phyloP scores from a whole-genome alignment of 2,113 vertebrate species.

The Hippolais icterina region DNA sequence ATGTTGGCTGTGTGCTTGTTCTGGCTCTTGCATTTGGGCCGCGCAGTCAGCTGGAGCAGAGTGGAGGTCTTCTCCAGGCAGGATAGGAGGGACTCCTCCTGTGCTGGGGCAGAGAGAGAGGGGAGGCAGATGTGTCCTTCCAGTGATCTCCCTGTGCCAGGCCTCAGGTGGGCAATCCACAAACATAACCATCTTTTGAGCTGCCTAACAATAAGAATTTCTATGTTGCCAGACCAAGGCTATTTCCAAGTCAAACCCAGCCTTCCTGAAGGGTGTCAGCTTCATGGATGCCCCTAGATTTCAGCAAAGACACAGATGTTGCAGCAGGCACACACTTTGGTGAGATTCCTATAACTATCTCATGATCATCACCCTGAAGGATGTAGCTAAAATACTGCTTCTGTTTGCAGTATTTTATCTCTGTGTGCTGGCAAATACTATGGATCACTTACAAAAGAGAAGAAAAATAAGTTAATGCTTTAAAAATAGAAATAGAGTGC shows the following conservation, averaged over 20 bases:
- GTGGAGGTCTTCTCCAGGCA: not conserved
- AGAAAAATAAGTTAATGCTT: not conserved
- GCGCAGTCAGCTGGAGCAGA: not conserved
- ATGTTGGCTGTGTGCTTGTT: fast-evolving
- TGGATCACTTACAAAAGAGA: not conserved
- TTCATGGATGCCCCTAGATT: not conserved
- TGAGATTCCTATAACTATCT: not conserved
- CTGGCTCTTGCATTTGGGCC: not conserved
- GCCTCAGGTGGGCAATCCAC: not conserved
- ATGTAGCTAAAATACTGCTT: not conserved
- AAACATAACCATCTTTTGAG: not conserved
- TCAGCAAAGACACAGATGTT: not conserved
- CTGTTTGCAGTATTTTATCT: not conserved
- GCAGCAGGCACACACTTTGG: not conserved
- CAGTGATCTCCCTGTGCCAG: not conserved
- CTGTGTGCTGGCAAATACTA: not conserved
- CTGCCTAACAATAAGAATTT: not conserved
- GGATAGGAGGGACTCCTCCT: not conserved
- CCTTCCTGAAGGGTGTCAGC: not conserved
- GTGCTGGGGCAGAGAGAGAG: not conserved
- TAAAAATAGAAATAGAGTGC: not conserved
- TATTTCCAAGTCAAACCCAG: not conserved
- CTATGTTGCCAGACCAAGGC: not conserved
- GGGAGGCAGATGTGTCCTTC: not conserved
- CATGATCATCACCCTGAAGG: not conserved